Evolutionary conservation across 2,113 vertebrate genomes (phyloP).

Genomic region (Trochalopteron elliotii): DNA sequence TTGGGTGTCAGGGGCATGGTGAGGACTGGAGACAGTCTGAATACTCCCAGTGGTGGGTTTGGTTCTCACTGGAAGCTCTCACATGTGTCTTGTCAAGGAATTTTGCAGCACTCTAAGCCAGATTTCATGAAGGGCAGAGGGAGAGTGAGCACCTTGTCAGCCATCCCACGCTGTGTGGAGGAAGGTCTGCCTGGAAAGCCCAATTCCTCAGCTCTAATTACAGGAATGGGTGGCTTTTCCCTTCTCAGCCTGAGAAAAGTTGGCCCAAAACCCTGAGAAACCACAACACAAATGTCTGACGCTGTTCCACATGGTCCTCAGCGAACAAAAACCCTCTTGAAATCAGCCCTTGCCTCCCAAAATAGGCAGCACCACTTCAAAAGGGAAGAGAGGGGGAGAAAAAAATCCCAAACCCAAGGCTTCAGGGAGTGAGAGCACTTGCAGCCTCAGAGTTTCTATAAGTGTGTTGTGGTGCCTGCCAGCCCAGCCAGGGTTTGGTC

Average conservation of each 20-base stretch:
- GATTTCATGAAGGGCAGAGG: not conserved
- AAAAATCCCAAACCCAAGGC: not conserved
- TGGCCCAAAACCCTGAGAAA: constrained; percentile 45
- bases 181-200: not conserved
- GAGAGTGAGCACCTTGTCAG: not conserved
- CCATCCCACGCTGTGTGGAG: rapidly evolving
- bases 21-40: not conserved
- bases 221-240: constrained; percentile 57
- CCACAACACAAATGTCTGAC: constrained; percentile 24
- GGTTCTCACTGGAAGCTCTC: not conserved
- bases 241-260: constrained; percentile 43
- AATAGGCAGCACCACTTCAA: constrained; percentile 49
- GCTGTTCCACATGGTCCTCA: constrained; percentile 10
- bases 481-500: not conserved
- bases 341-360: constrained; percentile 24
- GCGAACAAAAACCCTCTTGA: constrained; percentile 1
- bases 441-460: not conserved
- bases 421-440: not conserved
- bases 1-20: not conserved
- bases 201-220: not conserved
- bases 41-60: not conserved
- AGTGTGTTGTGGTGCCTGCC: not conserved
- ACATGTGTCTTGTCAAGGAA: not conserved
- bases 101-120: not conserved
- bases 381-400: not conserved